These are phyloP conservation scores for Arvicanthis niloticus DNA, from an alignment of 2,113 vertebrate species.

Conservation along the genomic window DNA sequence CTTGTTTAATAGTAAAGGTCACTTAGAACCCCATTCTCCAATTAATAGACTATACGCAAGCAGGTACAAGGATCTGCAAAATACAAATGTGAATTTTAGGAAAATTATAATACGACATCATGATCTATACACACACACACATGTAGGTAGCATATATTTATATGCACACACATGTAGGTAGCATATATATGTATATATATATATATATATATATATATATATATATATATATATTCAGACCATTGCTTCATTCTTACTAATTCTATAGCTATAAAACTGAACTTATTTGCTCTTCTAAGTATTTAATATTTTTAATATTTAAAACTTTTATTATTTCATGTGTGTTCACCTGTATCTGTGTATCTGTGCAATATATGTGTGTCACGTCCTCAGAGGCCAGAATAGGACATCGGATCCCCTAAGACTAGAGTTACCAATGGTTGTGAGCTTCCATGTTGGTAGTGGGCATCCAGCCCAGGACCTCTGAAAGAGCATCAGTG, in stretches of 20 bases:
- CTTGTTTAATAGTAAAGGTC: not conserved
- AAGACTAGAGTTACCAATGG: not conserved
- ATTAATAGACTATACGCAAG: not conserved
- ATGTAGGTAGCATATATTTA: too few species aligned
- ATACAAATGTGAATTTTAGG: not conserved
- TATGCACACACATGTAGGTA: not conserved
- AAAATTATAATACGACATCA: conserved; percentile 14
- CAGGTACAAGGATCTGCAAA: not conserved
- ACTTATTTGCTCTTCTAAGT: conserved; percentile 60
- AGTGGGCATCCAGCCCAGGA: not conserved
- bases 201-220: too few species aligned
- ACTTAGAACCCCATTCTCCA: not conserved
- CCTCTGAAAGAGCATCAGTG: not conserved
- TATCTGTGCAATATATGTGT: not conserved
- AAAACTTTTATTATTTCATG: not conserved
- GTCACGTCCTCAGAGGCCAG: not conserved
- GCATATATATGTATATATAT: not conserved
- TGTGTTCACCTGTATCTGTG: not conserved
- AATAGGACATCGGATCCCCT: not conserved
- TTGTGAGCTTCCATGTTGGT: too few species aligned
- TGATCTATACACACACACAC: not conserved
- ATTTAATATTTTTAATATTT: not conserved
- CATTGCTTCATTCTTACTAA: conserved; percentile 47
- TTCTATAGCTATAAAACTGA: conserved; percentile 21
- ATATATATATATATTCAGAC: not conserved